Conservation (phyloP, 2,888 invertebrate genomes). For the Synergus itoensis region DNA sequence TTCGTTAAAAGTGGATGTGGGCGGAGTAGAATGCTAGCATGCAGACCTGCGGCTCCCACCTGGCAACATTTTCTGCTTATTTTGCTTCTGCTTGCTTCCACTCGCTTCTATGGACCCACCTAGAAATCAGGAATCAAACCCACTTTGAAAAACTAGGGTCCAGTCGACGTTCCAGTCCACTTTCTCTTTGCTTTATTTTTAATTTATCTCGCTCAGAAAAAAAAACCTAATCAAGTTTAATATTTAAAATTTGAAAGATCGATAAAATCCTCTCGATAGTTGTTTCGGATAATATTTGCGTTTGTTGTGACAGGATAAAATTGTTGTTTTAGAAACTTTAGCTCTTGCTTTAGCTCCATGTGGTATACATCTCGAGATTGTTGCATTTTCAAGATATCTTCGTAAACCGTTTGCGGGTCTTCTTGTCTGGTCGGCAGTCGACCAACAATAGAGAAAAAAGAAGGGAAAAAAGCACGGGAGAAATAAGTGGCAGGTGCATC, state of each 20-base stretch:
- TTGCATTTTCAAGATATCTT: background rate
- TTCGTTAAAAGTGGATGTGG: conserved; percentile 51
- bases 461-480: background rate
- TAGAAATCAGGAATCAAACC: background rate
- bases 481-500: conserved; percentile 34
- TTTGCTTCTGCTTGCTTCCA: conserved; percentile 46
- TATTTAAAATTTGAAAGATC: too few species aligned
- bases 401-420: conserved; percentile 2
- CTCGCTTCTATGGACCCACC: conserved; percentile 43
- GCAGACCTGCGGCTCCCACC: conserved; percentile 53
- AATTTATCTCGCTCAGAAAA: background rate
- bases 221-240: too few species aligned
- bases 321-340: background rate
- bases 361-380: background rate
- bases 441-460: background rate
- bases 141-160: background rate
- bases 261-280: too few species aligned
- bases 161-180: background rate
- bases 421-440: conserved; percentile 1
- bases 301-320: background rate
- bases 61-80: conserved; percentile 52
- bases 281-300: background rate
- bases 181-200: background rate
- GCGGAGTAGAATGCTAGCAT: conserved; percentile 43
- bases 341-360: background rate